Conservation (phyloP, 2,113 vertebrate species). For the Gallinago media region DNA sequence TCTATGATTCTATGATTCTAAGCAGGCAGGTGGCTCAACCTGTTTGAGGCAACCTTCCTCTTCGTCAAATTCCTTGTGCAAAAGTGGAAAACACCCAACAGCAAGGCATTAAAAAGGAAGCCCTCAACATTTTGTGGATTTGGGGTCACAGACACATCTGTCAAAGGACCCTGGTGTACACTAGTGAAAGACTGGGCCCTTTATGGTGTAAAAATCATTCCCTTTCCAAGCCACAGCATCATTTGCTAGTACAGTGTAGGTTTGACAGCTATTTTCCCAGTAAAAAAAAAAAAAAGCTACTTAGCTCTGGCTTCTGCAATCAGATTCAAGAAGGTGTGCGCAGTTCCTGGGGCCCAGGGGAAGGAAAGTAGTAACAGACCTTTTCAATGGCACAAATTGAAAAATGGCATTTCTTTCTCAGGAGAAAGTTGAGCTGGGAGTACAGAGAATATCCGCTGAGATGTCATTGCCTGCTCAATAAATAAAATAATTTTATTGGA, state of each 20-base stretch:
- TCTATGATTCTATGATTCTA: too few relatives aligned
- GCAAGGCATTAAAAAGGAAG: not conserved
- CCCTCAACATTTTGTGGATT: not conserved
- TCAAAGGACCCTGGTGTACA: not conserved
- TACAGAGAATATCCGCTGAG: not conserved
- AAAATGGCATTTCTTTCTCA: not conserved
- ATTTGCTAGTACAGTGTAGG: not conserved
- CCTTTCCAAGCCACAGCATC: not conserved
- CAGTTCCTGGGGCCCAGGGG: not conserved
- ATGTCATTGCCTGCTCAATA: not conserved
- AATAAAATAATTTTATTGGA: not conserved
- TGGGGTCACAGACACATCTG: not conserved
- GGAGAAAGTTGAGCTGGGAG: not conserved
- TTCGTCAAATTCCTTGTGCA: not conserved
- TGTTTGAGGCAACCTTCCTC: fast-evolving
- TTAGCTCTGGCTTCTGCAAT: not conserved
- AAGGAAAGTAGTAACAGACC: not conserved
- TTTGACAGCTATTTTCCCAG: not conserved
- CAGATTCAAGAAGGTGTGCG: not conserved
- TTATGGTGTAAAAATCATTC: not conserved
- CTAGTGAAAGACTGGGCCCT: not conserved
- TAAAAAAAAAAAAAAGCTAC: not conserved
- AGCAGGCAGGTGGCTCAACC: not conserved
- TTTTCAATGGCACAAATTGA: not conserved
- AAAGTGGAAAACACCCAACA: not conserved